phyloP scores from a whole-genome alignment of 1,140 invertebrate genomes.

The Atta texana region DNA sequence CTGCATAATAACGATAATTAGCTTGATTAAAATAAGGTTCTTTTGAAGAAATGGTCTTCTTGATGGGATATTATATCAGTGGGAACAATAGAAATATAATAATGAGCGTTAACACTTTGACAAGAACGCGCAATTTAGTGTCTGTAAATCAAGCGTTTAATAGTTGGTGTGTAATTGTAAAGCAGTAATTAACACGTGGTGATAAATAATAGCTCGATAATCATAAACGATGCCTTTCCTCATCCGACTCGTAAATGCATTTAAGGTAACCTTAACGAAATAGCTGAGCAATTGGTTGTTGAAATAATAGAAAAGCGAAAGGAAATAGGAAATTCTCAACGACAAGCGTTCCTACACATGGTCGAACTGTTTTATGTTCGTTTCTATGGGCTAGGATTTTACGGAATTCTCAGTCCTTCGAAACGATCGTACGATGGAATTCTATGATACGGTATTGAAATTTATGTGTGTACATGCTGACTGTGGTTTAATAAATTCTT shows the following conservation, averaged over 20 bases:
- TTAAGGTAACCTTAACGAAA: conserved; percentile 56
- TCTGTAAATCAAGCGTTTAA: conserved; percentile 42
- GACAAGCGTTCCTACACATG: conserved; percentile 66
- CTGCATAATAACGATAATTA: conserved; percentile 55
- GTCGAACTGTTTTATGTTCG: conserved; percentile 63
- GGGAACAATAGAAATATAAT: conserved; percentile 51
- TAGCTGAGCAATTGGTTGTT: conserved; percentile 49
- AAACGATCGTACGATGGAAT: conserved; percentile 58
- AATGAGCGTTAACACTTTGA: conserved; percentile 48
- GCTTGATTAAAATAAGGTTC: conserved; percentile 55
- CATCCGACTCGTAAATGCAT: conserved; percentile 26
- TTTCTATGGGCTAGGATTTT: conserved; percentile 69
- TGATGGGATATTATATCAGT: conserved; percentile 7
- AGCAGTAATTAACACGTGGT: conserved; percentile 18
- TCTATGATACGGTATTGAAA: conserved; percentile 55
- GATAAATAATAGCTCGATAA: conserved; percentile 16
- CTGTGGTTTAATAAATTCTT: neutral
- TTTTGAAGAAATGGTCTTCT: conserved; percentile 13
- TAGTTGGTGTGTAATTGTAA: conserved; percentile 39
- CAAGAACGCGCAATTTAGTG: conserved; percentile 30
- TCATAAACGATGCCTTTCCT: conserved; percentile 43
- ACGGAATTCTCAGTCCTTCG: conserved; percentile 48
- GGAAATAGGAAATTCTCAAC: conserved; percentile 66
- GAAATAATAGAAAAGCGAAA: conserved; percentile 65
- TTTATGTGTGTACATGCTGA: neutral